phyloP scores from a whole-genome alignment of 2,797 vertebrate species.

The Poecile montanus region DNA sequence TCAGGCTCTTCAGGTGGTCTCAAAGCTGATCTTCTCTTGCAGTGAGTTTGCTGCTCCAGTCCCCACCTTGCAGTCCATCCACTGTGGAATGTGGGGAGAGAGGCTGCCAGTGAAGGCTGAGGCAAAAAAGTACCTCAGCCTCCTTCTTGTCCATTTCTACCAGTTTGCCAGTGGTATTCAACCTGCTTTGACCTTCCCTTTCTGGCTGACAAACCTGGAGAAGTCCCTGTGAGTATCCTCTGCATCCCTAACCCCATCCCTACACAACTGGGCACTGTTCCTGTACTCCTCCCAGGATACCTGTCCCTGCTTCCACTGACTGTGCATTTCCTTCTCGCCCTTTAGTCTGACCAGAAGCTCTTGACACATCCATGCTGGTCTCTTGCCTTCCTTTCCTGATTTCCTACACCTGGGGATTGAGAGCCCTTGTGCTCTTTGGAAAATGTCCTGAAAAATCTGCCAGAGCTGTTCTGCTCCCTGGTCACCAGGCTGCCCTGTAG shows the following conservation, averaged over 20 bases:
- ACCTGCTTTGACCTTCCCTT: not conserved
- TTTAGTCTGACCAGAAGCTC: not conserved
- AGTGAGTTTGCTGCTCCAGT: not conserved
- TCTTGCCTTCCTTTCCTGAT: not conserved
- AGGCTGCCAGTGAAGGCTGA: not conserved
- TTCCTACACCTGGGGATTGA: not conserved
- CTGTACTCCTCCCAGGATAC: not conserved
- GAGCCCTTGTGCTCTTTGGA: not conserved
- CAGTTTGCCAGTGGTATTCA: not conserved
- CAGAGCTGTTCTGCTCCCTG: not conserved
- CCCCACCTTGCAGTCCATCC: not conserved
- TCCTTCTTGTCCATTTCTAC: not conserved
- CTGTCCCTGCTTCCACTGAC: not conserved
- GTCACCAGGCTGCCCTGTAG: not conserved
- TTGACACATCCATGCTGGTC: not conserved
- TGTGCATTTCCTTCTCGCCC: not conserved
- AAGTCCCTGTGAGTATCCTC: not conserved
- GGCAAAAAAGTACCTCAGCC: not conserved
- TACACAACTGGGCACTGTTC: not conserved
- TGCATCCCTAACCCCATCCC: not conserved
- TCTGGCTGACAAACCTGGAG: not conserved
- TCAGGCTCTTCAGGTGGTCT: not conserved
- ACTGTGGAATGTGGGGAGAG: not conserved
- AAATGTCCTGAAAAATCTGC: not conserved
- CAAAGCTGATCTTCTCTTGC: not conserved